Conservation (phyloP, 2,113 vertebrate genomes). For the Sinosuthora webbiana region DNA sequence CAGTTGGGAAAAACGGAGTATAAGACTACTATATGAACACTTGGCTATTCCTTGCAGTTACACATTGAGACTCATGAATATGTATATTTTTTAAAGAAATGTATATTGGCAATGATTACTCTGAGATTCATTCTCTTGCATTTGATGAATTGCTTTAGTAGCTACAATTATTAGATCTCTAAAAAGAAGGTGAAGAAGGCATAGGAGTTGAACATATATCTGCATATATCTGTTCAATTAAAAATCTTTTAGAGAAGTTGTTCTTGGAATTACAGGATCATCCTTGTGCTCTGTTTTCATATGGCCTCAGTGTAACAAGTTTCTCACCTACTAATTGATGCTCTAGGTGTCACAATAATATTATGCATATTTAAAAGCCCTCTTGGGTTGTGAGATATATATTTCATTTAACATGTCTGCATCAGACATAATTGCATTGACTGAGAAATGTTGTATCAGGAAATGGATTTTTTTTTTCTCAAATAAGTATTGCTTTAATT, state of each 20-base stretch:
- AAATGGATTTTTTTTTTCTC: background rate
- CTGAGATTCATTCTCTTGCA: background rate
- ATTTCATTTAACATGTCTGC: background rate
- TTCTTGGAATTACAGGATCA: background rate
- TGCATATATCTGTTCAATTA: background rate
- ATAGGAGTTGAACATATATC: background rate
- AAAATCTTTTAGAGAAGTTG: background rate
- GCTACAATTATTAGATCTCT: background rate
- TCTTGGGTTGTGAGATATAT: background rate
- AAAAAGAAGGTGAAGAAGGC: background rate
- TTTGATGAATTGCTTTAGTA: background rate
- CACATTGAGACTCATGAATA: background rate
- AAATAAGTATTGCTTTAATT: background rate
- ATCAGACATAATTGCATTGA: background rate
- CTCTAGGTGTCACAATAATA: background rate
- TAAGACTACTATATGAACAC: background rate
- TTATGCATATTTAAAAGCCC: background rate
- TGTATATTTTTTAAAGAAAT: background rate
- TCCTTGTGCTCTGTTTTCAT: background rate
- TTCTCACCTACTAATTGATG: background rate
- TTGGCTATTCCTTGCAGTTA: background rate
- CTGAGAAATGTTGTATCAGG: background rate
- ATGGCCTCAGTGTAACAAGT: background rate
- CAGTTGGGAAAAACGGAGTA: background rate
- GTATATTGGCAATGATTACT: background rate